Evolutionary conservation across 2,888 invertebrate genomes (phyloP).

Genomic region (Idaea dimidiata): DNA sequence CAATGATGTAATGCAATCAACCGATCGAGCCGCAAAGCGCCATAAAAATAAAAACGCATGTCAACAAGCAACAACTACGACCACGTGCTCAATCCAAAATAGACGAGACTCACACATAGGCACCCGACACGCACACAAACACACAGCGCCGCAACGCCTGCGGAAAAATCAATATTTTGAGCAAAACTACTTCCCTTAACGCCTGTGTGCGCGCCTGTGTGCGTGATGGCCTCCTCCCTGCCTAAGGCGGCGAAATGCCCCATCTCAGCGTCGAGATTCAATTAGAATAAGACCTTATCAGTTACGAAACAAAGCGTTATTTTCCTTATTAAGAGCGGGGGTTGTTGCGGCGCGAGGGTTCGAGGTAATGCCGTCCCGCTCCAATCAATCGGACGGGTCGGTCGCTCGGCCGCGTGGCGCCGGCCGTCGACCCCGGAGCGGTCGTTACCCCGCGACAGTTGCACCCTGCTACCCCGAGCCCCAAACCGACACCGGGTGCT

Average conservation of each 20-base stretch:
- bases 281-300: constrained; percentile 62
- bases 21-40: constrained; percentile 55
- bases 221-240: constrained; percentile 46
- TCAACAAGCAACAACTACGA: constrained; percentile 76
- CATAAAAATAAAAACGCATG: constrained; percentile 77
- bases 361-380: constrained; percentile 64
- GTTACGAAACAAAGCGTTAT: constrained; percentile 57
- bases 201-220: constrained; percentile 69
- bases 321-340: constrained; percentile 54
- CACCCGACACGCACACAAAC: constrained; percentile 31
- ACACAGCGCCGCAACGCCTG: constrained; percentile 56
- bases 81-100: constrained; percentile 78
- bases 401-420: constrained; percentile 75
- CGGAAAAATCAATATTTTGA: constrained; percentile 81
- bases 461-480: constrained; percentile 77
- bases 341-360: constrained; percentile 70
- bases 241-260: constrained; percentile 38
- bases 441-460: constrained; percentile 75
- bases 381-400: constrained; percentile 74
- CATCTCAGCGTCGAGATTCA: constrained; percentile 34
- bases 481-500: constrained; percentile 15
- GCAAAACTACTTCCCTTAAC: constrained; percentile 78
- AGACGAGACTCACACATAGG: constrained; percentile 62
- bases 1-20: constrained; percentile 65
- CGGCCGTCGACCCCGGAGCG: constrained; percentile 73